phyloP scores from a whole-genome alignment of 2,888 invertebrate species.

The Platypus cylindrus region DNA sequence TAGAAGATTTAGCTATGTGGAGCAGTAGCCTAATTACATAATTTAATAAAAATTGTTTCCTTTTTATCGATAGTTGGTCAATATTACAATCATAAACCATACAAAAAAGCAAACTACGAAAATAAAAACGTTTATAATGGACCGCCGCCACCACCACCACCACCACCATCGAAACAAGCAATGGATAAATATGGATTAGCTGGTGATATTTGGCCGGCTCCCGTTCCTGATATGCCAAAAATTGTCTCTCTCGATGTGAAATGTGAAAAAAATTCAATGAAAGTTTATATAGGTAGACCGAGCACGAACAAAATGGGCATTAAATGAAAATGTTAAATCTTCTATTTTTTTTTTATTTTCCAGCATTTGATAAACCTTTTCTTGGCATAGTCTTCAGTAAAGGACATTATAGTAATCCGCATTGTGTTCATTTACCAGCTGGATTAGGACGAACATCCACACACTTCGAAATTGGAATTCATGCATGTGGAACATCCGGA shows the following conservation, averaged over 20 bases:
- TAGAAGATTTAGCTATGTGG: no score
- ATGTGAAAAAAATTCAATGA: slow-evolving; percentile 89
- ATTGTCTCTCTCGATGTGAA: slow-evolving; percentile 86
- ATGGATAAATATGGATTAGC: slow-evolving; percentile 33
- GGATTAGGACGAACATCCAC: slow-evolving; percentile 71
- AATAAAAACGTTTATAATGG: slow-evolving; percentile 57
- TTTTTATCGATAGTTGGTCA: no score
- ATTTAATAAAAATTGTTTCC: no score
- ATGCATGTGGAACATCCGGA: slow-evolving; percentile 84
- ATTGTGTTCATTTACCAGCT: slow-evolving; percentile 83
- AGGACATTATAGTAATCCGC: slow-evolving; percentile 85
- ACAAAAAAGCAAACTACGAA: slow-evolving; percentile 35
- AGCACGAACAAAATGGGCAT: no score
- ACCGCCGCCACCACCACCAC: slow-evolving; percentile 54
- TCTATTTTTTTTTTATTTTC: slow-evolving; percentile 4
- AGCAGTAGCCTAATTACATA: no score
- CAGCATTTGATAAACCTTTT: slow-evolving; percentile 80
- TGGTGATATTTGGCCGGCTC: slow-evolving; percentile 71
- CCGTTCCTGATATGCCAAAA: slow-evolving; percentile 83
- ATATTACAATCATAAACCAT: slow-evolving; percentile 36
- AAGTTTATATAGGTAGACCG: slow-evolving; percentile 64
- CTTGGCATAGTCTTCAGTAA: slow-evolving; percentile 93
- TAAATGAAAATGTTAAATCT: not conserved
- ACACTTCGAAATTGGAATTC: slow-evolving; percentile 83
- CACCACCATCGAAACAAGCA: slow-evolving; percentile 29